These are phyloP conservation scores for Vanessa cardui DNA, from an alignment of 2,888 invertebrate species.

Conservation along the genomic window DNA sequence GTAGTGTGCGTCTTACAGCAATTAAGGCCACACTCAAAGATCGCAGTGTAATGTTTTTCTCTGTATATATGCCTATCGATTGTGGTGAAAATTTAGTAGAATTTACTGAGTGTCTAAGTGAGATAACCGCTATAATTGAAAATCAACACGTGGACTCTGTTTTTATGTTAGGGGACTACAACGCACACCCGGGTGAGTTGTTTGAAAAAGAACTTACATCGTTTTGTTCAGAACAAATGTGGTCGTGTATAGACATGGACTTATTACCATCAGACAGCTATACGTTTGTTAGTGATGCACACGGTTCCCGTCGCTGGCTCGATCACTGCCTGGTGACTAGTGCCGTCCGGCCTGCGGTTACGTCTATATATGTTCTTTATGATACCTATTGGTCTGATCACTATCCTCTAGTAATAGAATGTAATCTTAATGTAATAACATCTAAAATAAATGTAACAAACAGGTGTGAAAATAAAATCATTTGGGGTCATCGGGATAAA, in stretches of 20 bases:
- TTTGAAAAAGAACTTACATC: constrained; percentile 38
- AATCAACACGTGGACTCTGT: constrained; percentile 32
- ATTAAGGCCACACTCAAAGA: constrained; percentile 29
- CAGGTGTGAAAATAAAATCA: constrained; percentile 15
- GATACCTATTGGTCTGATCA: constrained; percentile 40
- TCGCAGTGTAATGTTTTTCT: constrained; percentile 34
- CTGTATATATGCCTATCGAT: constrained; percentile 46
- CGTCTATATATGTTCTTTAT: constrained; percentile 15
- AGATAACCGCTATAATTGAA: constrained; percentile 4
- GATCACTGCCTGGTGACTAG: constrained; percentile 38
- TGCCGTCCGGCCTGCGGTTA: constrained; percentile 25
- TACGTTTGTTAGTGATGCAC: constrained; percentile 42
- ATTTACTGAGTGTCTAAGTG: neutral
- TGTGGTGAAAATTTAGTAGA: constrained; percentile 38
- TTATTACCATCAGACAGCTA: constrained; percentile 28
- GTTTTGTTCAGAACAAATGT: constrained; percentile 41
- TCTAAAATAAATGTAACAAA: constrained; percentile 17
- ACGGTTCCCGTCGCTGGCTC: constrained; percentile 36
- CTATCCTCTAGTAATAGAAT: constrained; percentile 34
- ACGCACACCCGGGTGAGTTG: constrained; percentile 40
- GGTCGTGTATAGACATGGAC: constrained; percentile 40
- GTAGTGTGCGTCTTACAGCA: constrained; percentile 35
- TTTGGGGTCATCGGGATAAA: constrained; percentile 35
- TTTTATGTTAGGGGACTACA: constrained; percentile 42
- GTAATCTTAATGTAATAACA: constrained; percentile 31